These are phyloP conservation scores for Acanthacorydalis orientalis DNA, from an alignment of 2,888 invertebrate genomes.

Conservation along the genomic window DNA sequence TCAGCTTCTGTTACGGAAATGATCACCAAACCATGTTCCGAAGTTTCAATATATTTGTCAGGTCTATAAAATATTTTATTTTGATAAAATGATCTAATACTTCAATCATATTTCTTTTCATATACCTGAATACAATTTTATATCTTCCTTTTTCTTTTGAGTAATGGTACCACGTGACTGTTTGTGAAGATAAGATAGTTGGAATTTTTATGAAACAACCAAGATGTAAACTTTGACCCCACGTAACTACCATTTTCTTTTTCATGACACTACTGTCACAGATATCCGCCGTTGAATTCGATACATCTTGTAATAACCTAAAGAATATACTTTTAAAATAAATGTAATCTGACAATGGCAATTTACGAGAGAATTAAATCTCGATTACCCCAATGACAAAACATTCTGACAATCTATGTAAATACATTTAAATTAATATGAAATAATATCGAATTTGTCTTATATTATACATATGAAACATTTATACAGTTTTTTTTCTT, in stretches of 20 bases:
- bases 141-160: conserved; percentile 77
- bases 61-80: conserved; percentile 37
- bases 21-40: conserved; percentile 80
- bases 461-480: background rate
- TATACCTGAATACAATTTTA: conserved; percentile 56
- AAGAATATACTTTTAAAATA: conserved; percentile 6
- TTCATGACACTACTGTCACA: conserved; percentile 80
- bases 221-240: conserved; percentile 84
- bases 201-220: conserved; percentile 86
- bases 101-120: background rate
- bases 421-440: background rate
- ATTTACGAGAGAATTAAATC: background rate
- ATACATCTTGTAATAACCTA: conserved; percentile 75
- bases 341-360: background rate
- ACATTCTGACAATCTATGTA: background rate
- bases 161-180: conserved; percentile 78
- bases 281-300: conserved; percentile 79
- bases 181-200: conserved; percentile 64
- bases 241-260: conserved; percentile 77
- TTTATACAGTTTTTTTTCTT: background rate
- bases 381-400: background rate
- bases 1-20: conserved; percentile 78
- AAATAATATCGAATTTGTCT: background rate
- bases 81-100: background rate
- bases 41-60: conserved; percentile 85